Conservation (phyloP, 2,888 invertebrate genomes). For the Hypolimnas misippus region DNA sequence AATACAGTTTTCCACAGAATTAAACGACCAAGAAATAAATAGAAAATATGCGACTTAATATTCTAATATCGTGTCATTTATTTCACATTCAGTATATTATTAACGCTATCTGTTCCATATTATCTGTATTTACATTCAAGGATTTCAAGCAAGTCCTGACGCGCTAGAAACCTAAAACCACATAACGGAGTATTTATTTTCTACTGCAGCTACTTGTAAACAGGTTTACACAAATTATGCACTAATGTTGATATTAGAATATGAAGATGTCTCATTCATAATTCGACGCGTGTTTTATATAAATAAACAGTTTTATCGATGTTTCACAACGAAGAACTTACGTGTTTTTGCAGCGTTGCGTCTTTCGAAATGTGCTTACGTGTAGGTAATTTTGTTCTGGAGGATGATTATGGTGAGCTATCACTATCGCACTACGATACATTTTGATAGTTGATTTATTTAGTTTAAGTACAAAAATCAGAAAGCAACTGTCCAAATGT, state of each 20-base stretch:
- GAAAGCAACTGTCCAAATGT: no score
- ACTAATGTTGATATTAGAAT: slow-evolving; percentile 33
- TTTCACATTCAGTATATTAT: background rate
- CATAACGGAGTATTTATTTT: slow-evolving; percentile 34
- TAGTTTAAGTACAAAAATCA: no score
- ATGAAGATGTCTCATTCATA: slow-evolving; percentile 36
- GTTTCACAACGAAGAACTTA: slow-evolving; percentile 11
- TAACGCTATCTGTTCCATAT: slow-evolving; percentile 11
- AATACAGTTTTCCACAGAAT: background rate
- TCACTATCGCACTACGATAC: no score
- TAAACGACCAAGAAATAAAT: background rate
- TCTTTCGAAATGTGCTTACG: background rate
- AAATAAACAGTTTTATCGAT: slow-evolving; percentile 27
- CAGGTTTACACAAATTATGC: slow-evolving; percentile 36
- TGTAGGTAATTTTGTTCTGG: background rate
- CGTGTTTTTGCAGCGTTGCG: background rate
- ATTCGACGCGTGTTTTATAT: slow-evolving; percentile 15
- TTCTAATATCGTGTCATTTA: background rate
- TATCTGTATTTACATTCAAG: slow-evolving; percentile 35
- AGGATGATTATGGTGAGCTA: no score
- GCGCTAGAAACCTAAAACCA: slow-evolving; percentile 43
- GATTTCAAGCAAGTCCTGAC: slow-evolving; percentile 37
- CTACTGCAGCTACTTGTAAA: slow-evolving; percentile 21
- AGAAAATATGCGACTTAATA: background rate
- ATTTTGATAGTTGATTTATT: no score